phyloP scores from a whole-genome alignment of 37 sponge, comb jelly and placozoan species.

The Theonella swinhoei region DNA sequence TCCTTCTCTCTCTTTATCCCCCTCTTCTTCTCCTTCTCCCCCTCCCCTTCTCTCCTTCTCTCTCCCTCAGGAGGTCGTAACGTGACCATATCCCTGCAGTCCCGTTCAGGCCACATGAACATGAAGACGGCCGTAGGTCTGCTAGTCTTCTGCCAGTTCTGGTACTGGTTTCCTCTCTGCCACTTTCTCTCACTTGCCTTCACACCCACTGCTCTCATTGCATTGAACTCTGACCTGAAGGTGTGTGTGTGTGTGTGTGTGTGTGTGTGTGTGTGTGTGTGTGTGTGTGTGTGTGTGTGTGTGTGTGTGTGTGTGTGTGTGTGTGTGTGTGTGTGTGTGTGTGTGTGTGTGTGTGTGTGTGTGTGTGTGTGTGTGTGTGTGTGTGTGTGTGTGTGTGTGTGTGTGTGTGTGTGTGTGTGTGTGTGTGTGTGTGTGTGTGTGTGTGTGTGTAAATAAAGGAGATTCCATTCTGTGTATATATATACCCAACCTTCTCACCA shows the following conservation, averaged over 20 bases:
- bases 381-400: no score
- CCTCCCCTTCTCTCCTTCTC: neutral
- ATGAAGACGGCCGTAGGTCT: slow-evolving; percentile 91
- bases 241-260: slow-evolving; percentile 21
- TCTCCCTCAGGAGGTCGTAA: slow-evolving; percentile 86
- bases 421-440: no score
- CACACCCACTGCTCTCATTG: slow-evolving; percentile 91
- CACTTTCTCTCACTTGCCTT: slow-evolving; percentile 97
- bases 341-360: neutral
- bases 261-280: neutral
- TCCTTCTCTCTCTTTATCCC: neutral
- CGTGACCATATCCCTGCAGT: slow-evolving; percentile 92
- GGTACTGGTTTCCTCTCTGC: slow-evolving; percentile 98
- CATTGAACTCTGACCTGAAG: slow-evolving; percentile 90
- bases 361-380: neutral
- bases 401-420: no score
- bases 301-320: neutral
- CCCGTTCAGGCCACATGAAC: slow-evolving; percentile 91
- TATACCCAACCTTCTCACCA: no score
- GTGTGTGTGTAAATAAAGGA: no score
- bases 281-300: neutral
- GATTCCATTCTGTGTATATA: no score
- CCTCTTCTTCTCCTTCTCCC: neutral
- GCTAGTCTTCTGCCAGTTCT: slow-evolving; percentile 95
- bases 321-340: neutral